Evolutionary conservation across 1,140 invertebrate genomes (phyloP).

Genomic region (Chlorops oryzae): DNA sequence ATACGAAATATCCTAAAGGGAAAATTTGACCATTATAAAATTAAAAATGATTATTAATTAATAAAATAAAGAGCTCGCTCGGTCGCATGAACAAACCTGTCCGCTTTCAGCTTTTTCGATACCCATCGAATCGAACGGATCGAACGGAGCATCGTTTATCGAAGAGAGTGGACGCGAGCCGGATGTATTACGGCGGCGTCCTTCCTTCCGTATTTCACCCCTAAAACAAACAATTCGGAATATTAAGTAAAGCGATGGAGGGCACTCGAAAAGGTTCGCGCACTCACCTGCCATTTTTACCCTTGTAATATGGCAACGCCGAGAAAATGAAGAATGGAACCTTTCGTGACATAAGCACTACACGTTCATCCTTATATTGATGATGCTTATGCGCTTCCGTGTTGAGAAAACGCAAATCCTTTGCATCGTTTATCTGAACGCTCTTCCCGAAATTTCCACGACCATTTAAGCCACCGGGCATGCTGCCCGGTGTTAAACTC

Average conservation of each 20-base stretch:
- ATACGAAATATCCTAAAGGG: conserved; percentile 71
- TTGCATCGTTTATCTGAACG: conserved; percentile 55
- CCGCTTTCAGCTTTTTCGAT: conserved; percentile 77
- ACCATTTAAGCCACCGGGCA: conserved; percentile 46
- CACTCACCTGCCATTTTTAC: conserved; percentile 58
- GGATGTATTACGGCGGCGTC: conserved; percentile 70
- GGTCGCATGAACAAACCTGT: conserved; percentile 47
- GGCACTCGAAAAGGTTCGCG: neutral
- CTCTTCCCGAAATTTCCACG: conserved; percentile 50
- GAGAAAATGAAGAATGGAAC: conserved; percentile 79
- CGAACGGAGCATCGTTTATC: conserved; percentile 72
- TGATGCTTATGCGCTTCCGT: conserved; percentile 17
- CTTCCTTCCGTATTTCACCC: conserved; percentile 67
- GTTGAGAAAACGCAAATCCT: conserved; percentile 55
- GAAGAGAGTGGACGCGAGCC: conserved; percentile 75
- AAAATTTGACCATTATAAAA: too few species aligned
- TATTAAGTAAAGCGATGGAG: neutral
- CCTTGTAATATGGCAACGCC: conserved; percentile 71
- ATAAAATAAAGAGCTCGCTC: neutral
- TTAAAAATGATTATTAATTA: too few species aligned
- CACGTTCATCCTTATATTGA: conserved; percentile 60
- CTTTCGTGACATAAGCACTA: conserved; percentile 65
- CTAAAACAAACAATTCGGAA: conserved; percentile 43
- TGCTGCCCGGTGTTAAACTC: conserved; percentile 41
- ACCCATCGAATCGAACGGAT: conserved; percentile 78